Conservation (phyloP, 2,797 vertebrate genomes). For the Pseudochirops cupreus region DNA sequence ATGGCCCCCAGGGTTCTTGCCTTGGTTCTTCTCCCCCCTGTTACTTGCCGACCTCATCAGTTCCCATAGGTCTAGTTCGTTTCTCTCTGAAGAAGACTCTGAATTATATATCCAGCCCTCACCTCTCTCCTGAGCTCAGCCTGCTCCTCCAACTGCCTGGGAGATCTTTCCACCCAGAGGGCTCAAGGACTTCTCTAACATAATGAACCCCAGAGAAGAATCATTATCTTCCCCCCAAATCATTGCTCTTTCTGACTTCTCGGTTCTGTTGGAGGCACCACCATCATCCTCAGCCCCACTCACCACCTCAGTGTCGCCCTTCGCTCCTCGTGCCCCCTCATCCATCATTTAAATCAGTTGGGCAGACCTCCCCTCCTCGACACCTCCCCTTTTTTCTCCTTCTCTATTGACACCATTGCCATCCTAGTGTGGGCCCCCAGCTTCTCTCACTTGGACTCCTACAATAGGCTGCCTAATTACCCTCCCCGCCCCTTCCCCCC, state of each 20-base stretch:
- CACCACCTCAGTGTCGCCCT: not conserved
- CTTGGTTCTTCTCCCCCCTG: not conserved
- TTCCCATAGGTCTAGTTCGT: not conserved
- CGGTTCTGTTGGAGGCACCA: not conserved
- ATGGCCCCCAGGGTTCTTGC: not conserved
- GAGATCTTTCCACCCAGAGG: too few species aligned
- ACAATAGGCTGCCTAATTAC: not conserved
- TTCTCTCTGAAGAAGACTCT: not conserved
- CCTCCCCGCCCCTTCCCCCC: too few species aligned
- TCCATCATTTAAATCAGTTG: not conserved
- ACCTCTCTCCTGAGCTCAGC: not conserved
- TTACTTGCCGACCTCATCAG: not conserved
- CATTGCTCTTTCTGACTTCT: not conserved
- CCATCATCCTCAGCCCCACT: not conserved
- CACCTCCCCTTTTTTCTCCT: not conserved
- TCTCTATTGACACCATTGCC: not conserved
- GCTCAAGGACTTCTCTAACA: too few species aligned
- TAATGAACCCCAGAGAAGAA: not conserved
- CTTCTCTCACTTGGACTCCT: not conserved
- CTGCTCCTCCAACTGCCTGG: not conserved
- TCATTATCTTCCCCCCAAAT: not conserved
- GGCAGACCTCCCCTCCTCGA: not conserved
- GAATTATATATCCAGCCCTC: not conserved
- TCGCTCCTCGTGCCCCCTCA: not conserved
- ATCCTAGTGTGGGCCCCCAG: not conserved